A percentile compares a stretch with the other conserved stretches of the same genome.
Conservation (phyloP, 64 coral and sea anemone genomes). For the Pocillopora verrucosa region DNA sequence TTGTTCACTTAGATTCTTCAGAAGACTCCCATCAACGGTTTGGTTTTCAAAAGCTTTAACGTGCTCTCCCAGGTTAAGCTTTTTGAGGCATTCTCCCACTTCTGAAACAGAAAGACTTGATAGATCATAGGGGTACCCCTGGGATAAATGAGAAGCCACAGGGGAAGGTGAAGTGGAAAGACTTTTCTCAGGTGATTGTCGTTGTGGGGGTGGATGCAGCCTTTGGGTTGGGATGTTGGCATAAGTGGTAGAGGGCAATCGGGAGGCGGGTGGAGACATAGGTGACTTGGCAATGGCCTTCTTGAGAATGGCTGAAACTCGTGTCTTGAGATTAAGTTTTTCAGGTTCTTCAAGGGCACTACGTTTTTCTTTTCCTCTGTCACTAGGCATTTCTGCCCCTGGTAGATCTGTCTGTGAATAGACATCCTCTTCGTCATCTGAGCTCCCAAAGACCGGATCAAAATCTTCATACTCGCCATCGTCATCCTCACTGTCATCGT, state of each 20-base stretch:
- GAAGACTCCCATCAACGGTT: slow-evolving; percentile 78
- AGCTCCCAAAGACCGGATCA: not conserved
- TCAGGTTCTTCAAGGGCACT: not conserved
- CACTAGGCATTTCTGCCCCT: not conserved
- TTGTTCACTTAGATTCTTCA: slow-evolving; percentile 55
- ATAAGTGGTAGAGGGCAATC: too few relatives aligned
- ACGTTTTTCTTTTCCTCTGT: not conserved
- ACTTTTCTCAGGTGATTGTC: not conserved
- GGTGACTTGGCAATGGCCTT: not conserved
- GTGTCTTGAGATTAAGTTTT: not conserved
- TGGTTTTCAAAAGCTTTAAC: slow-evolving; percentile 52
- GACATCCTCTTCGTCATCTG: not conserved
- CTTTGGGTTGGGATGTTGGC: too few relatives aligned
- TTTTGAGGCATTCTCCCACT: slow-evolving; percentile 65
- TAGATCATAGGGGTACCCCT: not conserved
- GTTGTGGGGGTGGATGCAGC: not conserved
- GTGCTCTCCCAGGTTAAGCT: slow-evolving; percentile 49
- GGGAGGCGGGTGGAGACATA: not conserved
- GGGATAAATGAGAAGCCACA: not conserved
- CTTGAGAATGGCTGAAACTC: not conserved
- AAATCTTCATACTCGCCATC: not conserved
- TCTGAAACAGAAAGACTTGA: not conserved
- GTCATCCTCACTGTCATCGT: not conserved
- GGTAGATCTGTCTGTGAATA: not conserved
- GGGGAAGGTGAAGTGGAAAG: not conserved